Conservation (phyloP, 2,888 invertebrate genomes). For the Tachina lurida region DNA sequence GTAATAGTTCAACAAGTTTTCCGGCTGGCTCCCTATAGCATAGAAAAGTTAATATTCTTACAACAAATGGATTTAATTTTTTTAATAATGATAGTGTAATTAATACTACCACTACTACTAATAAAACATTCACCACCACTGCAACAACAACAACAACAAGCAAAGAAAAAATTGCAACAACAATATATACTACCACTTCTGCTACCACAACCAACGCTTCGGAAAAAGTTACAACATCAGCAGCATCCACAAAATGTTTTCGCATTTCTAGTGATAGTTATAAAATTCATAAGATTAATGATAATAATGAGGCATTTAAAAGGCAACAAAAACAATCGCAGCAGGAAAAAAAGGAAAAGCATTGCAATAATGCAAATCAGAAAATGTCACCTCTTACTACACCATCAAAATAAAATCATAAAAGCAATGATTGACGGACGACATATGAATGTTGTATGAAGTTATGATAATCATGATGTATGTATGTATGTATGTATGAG, state of each 20-base stretch:
- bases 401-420: slow-evolving; percentile 74
- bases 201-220: slow-evolving; percentile 68
- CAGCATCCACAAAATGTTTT: slow-evolving; percentile 73
- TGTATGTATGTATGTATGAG: neutral
- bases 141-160: slow-evolving; percentile 30
- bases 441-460: neutral
- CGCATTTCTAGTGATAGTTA: slow-evolving; percentile 76
- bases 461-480: neutral
- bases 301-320: slow-evolving; percentile 74
- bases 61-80: slow-evolving; percentile 68
- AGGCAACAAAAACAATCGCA: slow-evolving; percentile 38
- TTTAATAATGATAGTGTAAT: slow-evolving; percentile 81
- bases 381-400: slow-evolving; percentile 73
- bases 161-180: slow-evolving; percentile 56
- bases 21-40: slow-evolving; percentile 90
- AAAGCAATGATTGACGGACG: too few relatives aligned
- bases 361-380: slow-evolving; percentile 46
- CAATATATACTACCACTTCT: slow-evolving; percentile 60
- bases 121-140: slow-evolving; percentile 48
- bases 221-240: slow-evolving; percentile 43
- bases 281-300: slow-evolving; percentile 72
- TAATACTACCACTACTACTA: slow-evolving; percentile 68
- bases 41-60: slow-evolving; percentile 74
- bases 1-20: slow-evolving; percentile 96
- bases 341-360: slow-evolving; percentile 22